A percentile compares a stretch with the other conserved stretches of the same genome.
phyloP scores from a whole-genome alignment of 64 coral and sea anemone species.

The Porites australiensis region DNA sequence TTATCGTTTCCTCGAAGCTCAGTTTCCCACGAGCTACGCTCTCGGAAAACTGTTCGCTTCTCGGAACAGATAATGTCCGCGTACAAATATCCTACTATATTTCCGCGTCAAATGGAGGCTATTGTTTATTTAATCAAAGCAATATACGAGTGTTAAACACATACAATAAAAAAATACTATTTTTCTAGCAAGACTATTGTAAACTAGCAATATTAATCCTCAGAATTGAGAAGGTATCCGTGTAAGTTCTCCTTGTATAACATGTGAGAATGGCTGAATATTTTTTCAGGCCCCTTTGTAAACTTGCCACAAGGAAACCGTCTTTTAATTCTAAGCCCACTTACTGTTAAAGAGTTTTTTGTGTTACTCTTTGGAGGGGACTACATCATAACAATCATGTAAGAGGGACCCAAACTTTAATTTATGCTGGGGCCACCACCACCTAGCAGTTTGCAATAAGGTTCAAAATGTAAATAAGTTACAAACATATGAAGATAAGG shows the following conservation, averaged over 20 bases:
- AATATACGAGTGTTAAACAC: constrained; percentile 13
- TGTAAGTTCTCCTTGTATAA: constrained; percentile 4
- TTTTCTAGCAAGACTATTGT: neutral
- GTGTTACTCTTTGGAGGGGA: neutral
- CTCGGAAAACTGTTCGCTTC: too few relatives aligned
- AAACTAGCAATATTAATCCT: neutral
- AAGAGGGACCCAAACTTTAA: neutral
- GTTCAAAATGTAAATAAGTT: constrained; percentile 15
- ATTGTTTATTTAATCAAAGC: constrained; percentile 16
- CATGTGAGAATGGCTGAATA: neutral
- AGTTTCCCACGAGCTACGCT: too few relatives aligned
- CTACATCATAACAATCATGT: constrained; percentile 14
- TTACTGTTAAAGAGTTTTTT: constrained; percentile 9
- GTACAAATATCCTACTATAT: too few relatives aligned
- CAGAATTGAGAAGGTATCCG: constrained; percentile 1
- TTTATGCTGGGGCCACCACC: constrained; percentile 27
- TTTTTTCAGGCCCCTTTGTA: neutral
- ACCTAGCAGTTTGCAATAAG: neutral
- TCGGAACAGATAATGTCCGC: too few relatives aligned
- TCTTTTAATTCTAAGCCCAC: constrained; percentile 5
- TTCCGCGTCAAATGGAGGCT: too few relatives aligned
- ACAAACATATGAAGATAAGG: neutral
- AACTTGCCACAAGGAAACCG: constrained; percentile 25
- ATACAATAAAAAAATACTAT: constrained; percentile 3
- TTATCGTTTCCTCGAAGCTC: too few relatives aligned